phyloP scores from a whole-genome alignment of 2,888 invertebrate genomes.

The Sphecodes monilicornis region DNA sequence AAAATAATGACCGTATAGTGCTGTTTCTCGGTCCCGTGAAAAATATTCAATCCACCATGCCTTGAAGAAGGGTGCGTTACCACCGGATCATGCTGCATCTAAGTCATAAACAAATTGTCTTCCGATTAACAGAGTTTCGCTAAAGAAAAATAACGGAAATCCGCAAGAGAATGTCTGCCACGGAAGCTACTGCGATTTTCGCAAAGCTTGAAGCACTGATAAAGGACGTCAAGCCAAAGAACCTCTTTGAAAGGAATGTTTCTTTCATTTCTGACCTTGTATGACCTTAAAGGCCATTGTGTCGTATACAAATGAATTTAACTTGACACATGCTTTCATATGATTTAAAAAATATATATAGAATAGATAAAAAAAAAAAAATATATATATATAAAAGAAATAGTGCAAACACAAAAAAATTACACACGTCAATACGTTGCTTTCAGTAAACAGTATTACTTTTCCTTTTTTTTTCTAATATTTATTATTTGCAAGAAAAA shows the following conservation, averaged over 20 bases:
- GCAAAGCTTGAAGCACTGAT: slow-evolving; percentile 96
- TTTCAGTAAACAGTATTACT: background rate
- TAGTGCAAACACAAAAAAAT: background rate
- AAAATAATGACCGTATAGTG: slow-evolving; percentile 16
- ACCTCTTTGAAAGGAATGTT: background rate
- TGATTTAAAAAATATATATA: background rate
- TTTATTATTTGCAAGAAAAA: background rate
- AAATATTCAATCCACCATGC: slow-evolving; percentile 37
- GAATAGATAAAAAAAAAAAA: too few relatives aligned
- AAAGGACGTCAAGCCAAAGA: slow-evolving; percentile 93
- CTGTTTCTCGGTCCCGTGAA: background rate
- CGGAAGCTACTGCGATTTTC: slow-evolving; percentile 94
- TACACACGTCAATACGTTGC: background rate
- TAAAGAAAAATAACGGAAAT: slow-evolving; percentile 33
- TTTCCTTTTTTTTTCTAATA: background rate
- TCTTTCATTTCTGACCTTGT: background rate
- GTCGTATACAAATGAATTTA: background rate
- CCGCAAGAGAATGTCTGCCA: slow-evolving; percentile 87
- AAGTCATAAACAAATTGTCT: slow-evolving; percentile 35
- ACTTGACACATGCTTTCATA: background rate
- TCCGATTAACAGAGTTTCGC: slow-evolving; percentile 19
- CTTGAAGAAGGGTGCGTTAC: slow-evolving; percentile 37
- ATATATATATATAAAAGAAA: too few relatives aligned
- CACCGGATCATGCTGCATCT: slow-evolving; percentile 9
- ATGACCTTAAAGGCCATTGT: background rate